Evolutionary conservation across 2,113 vertebrate genomes (phyloP), one percentile per base, ranked within the genome.

Genomic region (Leptodactylus fuscus): DNA sequence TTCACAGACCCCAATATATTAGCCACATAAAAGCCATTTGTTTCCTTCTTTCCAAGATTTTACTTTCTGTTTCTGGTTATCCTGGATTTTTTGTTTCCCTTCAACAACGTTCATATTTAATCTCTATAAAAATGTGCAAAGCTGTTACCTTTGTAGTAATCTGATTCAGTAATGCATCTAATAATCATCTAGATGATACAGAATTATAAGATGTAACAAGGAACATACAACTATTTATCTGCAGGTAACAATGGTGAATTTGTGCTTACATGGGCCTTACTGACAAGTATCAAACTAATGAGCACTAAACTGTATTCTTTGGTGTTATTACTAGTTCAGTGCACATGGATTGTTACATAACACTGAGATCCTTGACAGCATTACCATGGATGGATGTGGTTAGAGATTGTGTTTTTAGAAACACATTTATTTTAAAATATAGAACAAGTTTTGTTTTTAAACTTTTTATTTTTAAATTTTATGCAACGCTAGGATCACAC

Each of bases 251-350:
- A 71, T 71, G 15, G 36, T 12, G 18, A 71, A 44, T 71, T n/a
- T 71, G 69, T 44, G 34, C 34, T 73, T 22, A 20, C 9, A 11
- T n/a, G 69, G 69, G 38, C 69, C 36, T 22, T 73, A 11, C 69
- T 73, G 41, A n/a, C 70, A 73, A 73, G 18, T 12, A n/a, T n/a
- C n/a, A 69, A 69, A 69, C 29, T 69, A 73, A 73, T 73, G 41
- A 24, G 38, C 41, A 4, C 22, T 73, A 73, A 73, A 46, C 38
- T 41, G 22, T 73, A n/a, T 73, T n/a, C 70, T 73, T 44, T 73
- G 41, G 41, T n/a, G 44, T 38, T 44, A 71, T 11, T 71, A 41
- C 69, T 71, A 38, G 69, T 24, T 71, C 38, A 71, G 6, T n/a
- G 38, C 18, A 44, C 38, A 46, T 24, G 9, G 38, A 9, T 24